A percentile compares a stretch with the other conserved stretches of the same genome.
These are phyloP conservation scores for Cotesia typhae DNA, from an alignment of 1,140 invertebrate genomes.

Conservation along the genomic window DNA sequence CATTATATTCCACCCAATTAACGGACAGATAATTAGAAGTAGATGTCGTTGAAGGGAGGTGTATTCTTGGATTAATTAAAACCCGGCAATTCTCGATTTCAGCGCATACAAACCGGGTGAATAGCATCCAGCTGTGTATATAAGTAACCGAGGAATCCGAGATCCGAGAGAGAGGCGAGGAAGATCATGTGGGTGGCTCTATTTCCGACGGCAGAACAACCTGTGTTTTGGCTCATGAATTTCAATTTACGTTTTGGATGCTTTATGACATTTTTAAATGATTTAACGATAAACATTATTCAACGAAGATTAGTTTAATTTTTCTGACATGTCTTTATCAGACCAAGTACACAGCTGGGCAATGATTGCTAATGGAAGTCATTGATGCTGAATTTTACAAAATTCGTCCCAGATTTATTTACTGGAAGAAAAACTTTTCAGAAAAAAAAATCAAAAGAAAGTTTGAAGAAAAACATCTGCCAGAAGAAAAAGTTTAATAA, in stretches of 20 bases:
- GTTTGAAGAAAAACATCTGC: too few relatives aligned
- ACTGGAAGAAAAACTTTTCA: too few relatives aligned
- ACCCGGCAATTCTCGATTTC: constrained; percentile 15
- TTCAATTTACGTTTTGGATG: constrained; percentile 50
- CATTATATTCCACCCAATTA: constrained; percentile 34
- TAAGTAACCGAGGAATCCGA: constrained; percentile 17
- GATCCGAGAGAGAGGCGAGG: constrained; percentile 20
- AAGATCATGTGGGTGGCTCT: constrained; percentile 26
- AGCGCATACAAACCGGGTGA: constrained; percentile 22
- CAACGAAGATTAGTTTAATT: too few relatives aligned
- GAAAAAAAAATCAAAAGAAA: too few relatives aligned
- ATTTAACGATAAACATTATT: too few relatives aligned
- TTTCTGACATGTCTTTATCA: too few relatives aligned
- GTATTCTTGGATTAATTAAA: constrained; percentile 43
- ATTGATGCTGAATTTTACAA: too few relatives aligned
- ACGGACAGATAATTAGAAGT: constrained; percentile 41
- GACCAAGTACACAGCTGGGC: too few relatives aligned
- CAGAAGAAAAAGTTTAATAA: too few relatives aligned
- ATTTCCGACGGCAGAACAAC: constrained; percentile 14
- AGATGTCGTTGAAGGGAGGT: constrained; percentile 36
- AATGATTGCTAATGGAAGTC: too few relatives aligned
- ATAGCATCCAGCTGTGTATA: constrained; percentile 28
- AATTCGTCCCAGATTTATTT: too few relatives aligned
- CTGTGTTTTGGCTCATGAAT: constrained; percentile 43
- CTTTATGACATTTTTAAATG: constrained; percentile 39